These are phyloP conservation scores for Coleophora flavipennella DNA, from an alignment of 2,888 invertebrate species.

Conservation along the genomic window DNA sequence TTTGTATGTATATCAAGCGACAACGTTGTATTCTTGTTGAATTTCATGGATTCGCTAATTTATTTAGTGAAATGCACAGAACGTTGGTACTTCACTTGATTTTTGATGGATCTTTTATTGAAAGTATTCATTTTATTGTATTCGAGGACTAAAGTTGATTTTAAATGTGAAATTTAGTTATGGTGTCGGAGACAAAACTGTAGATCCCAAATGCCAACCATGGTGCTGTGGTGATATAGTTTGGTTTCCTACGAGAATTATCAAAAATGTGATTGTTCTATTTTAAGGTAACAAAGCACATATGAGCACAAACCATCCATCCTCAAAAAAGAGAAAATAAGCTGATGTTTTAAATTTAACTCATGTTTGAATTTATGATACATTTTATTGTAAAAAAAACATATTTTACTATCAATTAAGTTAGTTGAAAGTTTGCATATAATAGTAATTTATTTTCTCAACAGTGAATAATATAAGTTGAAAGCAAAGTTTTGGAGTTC, in stretches of 20 bases:
- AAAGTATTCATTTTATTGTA: constrained; percentile 59
- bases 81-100: constrained; percentile 70
- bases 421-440: constrained; percentile 68
- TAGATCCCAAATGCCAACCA: constrained; percentile 1
- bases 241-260: constrained; percentile 17
- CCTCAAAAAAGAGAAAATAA: constrained; percentile 51
- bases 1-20: constrained; percentile 22
- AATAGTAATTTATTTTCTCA: constrained; percentile 68
- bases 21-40: constrained; percentile 59
- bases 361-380: constrained; percentile 72
- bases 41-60: constrained; percentile 50
- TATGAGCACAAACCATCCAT: constrained; percentile 71
- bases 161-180: constrained; percentile 45
- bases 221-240: neutral
- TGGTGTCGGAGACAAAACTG: constrained; percentile 24
- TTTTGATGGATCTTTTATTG: constrained; percentile 67
- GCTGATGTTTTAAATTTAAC: constrained; percentile 66
- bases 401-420: constrained; percentile 70
- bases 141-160: constrained; percentile 59
- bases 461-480: constrained; percentile 38
- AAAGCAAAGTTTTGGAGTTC: constrained; percentile 43
- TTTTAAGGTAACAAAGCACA: constrained; percentile 66
- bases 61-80: constrained; percentile 68
- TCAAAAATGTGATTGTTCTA: constrained; percentile 63
- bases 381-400: constrained; percentile 66